Percentiles rank a stretch among this genome's conserved stretches.
Conservation (phyloP, 1,140 invertebrate species). For the Akabosia matsudoensis region DNA sequence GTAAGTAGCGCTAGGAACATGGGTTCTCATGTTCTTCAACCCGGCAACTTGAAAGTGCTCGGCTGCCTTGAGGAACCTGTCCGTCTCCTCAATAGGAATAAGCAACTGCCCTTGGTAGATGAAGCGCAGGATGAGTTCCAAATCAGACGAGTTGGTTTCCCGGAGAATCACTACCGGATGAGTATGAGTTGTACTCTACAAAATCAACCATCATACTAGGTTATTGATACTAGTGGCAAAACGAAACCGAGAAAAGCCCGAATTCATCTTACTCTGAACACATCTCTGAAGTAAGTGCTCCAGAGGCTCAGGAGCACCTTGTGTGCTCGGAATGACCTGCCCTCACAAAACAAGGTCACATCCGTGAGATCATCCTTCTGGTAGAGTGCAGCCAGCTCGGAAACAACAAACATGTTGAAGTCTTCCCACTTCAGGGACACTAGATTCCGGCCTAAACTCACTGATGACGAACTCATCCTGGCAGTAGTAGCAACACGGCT, state of each 20-base stretch:
- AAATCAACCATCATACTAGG: background rate
- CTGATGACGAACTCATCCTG: constrained; percentile 9
- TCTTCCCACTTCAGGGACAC: constrained; percentile 21
- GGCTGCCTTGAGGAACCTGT: constrained; percentile 33
- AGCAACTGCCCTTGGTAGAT: constrained; percentile 34
- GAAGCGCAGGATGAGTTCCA: constrained; percentile 30
- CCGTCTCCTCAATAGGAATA: constrained; percentile 28
- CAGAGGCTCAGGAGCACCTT: constrained; percentile 30
- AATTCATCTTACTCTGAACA: constrained; percentile 34
- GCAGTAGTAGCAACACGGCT: background rate
- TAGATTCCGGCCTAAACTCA: constrained; percentile 3
- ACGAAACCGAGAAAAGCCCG: too few species aligned
- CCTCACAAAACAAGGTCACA: constrained; percentile 31
- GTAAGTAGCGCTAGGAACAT: background rate
- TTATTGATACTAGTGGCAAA: too few species aligned
- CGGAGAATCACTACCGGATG: constrained; percentile 11
- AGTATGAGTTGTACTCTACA: background rate
- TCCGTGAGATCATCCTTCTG: constrained; percentile 35
- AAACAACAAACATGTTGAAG: constrained; percentile 16
- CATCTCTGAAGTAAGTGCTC: constrained; percentile 36
- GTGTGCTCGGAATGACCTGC: constrained; percentile 36
- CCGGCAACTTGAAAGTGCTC: constrained; percentile 31
- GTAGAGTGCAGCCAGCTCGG: constrained; percentile 22
- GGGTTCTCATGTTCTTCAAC: constrained; percentile 24
- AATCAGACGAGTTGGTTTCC: constrained; percentile 29